Evolutionary conservation across 2,797 vertebrate species (phyloP), one percentile per base, ranked within the genome.

Genomic region (Protonibea diacanthus): DNA sequence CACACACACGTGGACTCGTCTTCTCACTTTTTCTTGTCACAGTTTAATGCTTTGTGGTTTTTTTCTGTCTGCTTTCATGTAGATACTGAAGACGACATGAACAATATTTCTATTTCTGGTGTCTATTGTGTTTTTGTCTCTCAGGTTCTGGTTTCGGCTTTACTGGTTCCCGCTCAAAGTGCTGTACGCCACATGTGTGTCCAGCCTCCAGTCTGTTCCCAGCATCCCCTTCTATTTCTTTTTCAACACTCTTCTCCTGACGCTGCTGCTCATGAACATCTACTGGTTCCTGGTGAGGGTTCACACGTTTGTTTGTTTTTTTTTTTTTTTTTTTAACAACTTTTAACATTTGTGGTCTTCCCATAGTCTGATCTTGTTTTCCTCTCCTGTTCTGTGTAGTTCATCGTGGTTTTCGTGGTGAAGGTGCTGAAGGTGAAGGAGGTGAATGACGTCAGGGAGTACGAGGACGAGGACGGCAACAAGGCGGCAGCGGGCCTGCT

Each of bases 131-230:
- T 55, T 33, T 5, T 42, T n/a, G 10, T 52, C 38, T 74, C 53
- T 48, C 77, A 99, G 98, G 98, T 99, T 99, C 94, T 99, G 97
- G 97, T 99, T 99, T 92, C 97, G 98, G 6, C 96, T 99, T 70
- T 99, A 99, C 93, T 99, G 98, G 98, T 99, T 99, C 87, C 98
- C 98, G 0, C 97, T 98, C 18, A 99, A 99, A 93, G 98, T 98
- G 58, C 93, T 99, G 62, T 99, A 98, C 0, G 96, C 97, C 87
- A 96, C 98, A 0, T 96, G 95, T 76, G 93, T 98, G 92, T 96
- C 94, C 94, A 98, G 98, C 92, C 93, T 99, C 49, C 95, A 95
- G 85, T 74, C 80, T 0, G 96, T 97, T 44, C 97, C 97, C 1
- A 91, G 94, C 79, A 98, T 99, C 82, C 98, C 98, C 21, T 99